These are phyloP conservation scores for Pocillopora verrucosa DNA, from an alignment of 64 coral and sea anemone genomes.

Conservation along the genomic window DNA sequence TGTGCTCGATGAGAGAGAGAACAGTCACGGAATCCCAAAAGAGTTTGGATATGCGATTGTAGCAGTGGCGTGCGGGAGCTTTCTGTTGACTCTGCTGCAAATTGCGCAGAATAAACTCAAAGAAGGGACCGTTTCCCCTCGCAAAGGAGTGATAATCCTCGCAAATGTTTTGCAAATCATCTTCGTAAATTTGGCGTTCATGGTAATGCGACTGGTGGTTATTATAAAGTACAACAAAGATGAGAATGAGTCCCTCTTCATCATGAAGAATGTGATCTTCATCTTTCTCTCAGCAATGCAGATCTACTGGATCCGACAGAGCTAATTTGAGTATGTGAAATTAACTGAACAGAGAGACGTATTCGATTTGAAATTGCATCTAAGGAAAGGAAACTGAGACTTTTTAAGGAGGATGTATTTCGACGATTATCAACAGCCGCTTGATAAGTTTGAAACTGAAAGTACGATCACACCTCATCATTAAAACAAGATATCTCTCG, in stretches of 20 bases:
- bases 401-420: no score
- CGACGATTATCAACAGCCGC: no score
- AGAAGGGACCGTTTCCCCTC: neutral
- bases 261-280: slow-evolving; percentile 64
- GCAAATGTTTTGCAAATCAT: slow-evolving; percentile 22
- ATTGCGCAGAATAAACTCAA: slow-evolving; percentile 31
- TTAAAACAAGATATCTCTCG: no score
- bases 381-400: no score
- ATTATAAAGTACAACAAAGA: slow-evolving; percentile 38
- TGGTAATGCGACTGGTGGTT: slow-evolving; percentile 49
- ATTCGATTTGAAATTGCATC: no score
- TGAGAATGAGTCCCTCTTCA: slow-evolving; percentile 41
- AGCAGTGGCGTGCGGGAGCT: slow-evolving; percentile 29
- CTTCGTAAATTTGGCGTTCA: slow-evolving; percentile 48
- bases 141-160: neutral
- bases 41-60: slow-evolving; percentile 4
- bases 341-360: neutral
- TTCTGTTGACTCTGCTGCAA: slow-evolving; percentile 17
- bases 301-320: neutral
- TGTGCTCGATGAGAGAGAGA: slow-evolving; percentile 21
- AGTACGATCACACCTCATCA: no score
- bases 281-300: slow-evolving; percentile 32
- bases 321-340: neutral
- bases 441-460: no score
- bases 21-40: neutral